phyloP scores from a whole-genome alignment of 2,888 invertebrate species.

The Cryptocheilus praepositus region DNA sequence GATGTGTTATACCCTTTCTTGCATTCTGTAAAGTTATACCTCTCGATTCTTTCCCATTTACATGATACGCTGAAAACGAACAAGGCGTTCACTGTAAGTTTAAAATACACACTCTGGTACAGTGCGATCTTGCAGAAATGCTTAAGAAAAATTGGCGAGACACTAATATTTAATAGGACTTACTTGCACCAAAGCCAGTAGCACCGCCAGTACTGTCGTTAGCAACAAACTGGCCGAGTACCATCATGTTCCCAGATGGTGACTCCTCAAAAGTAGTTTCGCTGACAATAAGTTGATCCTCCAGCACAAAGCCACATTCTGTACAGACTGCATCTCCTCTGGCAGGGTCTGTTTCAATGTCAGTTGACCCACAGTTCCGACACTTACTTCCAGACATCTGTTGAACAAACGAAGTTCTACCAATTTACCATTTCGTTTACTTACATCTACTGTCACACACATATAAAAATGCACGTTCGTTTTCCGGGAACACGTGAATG shows the following conservation, averaged over 20 bases:
- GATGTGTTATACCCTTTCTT: conserved; percentile 87
- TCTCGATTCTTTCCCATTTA: conserved; percentile 91
- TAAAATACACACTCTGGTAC: not conserved
- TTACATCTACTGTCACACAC: too few relatives aligned
- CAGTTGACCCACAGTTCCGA: conserved; percentile 90
- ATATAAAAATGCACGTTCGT: too few relatives aligned
- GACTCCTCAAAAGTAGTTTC: conserved; percentile 98
- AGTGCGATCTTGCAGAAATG: conserved; percentile 3
- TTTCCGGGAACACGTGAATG: too few relatives aligned
- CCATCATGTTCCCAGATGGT: conserved; percentile 89
- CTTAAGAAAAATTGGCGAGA: conserved; percentile 13
- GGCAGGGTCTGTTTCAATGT: conserved; percentile 95
- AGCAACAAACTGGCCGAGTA: conserved; percentile 95
- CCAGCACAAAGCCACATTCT: conserved; percentile 95
- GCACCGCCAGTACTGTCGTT: conserved; percentile 91
- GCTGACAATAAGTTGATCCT: conserved; percentile 96
- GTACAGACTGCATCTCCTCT: conserved; percentile 98
- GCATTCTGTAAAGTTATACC: conserved; percentile 94
- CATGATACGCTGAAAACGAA: conserved; percentile 81
- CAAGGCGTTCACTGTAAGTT: conserved; percentile 21
- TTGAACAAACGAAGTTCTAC: not conserved
- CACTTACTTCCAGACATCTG: conserved; percentile 84
- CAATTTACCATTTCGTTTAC: too few relatives aligned
- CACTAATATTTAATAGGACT: conserved; percentile 21
- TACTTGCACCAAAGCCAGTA: conserved; percentile 86